Base-by-base conservation (phyloP, 2,888 invertebrate genomes). In the Leptopterna dolabrata region DNA sequence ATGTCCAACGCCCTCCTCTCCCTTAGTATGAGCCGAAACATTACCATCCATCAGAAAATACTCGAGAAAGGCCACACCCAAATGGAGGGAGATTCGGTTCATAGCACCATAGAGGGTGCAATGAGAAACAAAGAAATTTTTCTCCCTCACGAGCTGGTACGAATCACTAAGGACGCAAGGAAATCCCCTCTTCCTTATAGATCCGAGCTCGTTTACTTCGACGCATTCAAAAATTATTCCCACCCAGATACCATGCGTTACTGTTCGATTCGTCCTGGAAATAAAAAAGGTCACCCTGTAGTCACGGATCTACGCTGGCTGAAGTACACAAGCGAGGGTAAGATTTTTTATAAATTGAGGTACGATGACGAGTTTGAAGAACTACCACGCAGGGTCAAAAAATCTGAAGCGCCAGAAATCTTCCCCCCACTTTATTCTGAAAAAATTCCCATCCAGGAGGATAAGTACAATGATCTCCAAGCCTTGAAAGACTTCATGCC, bases 61-160 rank as follows among this genome's bases (percentile, higher is more conserved):
- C 43, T 78, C n/a, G 29, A 78, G 30, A 78, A 78, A 4, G 78
- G 78, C n/a, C 78, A 78, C 30, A 78, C 78, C 78, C 29, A 78
- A 41, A 78, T 78, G 30, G 78, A 78, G 78, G 30, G 78, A 16
- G 78, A 78, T 36, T 78, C 78, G 43, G 43, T 78, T 16, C 78
- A 78, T 78, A 41, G 36, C 30, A 36, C 36, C 43, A 78, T 78
- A 36, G 78, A 78, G 19, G 16, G 78, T n/a, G 78, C 78, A 14
- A 29, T 78, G 43, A 78, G 30, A 19, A 78, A 78, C 30, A 78
- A 78, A 19, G 78, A 78, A 16, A 78, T 78, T 78, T 41, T 36
- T 41, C 30, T 78, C 16, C 78, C 78, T 16, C 43, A 29, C 43
- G 78, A 41, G 78, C 43, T 36, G 30, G 78, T 78, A 19, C n/a